A percentile compares a stretch with the other conserved stretches of the same genome.
Conservation (phyloP, 2,113 vertebrate genomes). For the Caloenas nicobarica region DNA sequence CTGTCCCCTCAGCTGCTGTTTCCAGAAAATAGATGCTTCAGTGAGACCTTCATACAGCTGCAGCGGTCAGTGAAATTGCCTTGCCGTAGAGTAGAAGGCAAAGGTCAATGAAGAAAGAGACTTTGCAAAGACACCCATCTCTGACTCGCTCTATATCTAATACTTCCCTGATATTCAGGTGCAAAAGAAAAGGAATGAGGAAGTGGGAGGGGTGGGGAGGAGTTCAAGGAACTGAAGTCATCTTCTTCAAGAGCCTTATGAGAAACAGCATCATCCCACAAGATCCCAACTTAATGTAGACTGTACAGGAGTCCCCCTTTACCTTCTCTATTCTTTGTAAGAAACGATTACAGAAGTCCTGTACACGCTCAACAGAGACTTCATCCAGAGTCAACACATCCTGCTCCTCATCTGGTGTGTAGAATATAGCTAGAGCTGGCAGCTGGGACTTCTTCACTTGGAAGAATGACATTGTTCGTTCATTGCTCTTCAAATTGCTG, state of each 20-base stretch:
- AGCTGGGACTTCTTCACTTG: constrained; percentile 82
- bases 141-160: not conserved
- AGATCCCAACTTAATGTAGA: not conserved
- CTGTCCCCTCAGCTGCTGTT: not conserved
- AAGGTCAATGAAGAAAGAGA: not conserved
- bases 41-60: not conserved
- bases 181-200: not conserved
- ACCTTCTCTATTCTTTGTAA: constrained; percentile 65
- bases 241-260: not conserved
- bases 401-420: constrained; percentile 75
- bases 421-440: constrained; percentile 86
- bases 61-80: not conserved
- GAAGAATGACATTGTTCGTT: constrained; percentile 81
- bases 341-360: constrained; percentile 83
- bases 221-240: not conserved
- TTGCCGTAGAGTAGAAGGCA: not conserved
- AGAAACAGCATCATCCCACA: not conserved
- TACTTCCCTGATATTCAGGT: not conserved
- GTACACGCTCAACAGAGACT: constrained; percentile 74
- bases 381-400: constrained; percentile 78
- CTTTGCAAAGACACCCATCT: not conserved
- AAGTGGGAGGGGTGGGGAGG: not conserved
- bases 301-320: not conserved
- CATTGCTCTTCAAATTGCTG: constrained; percentile 76
- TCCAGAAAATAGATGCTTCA: not conserved